Evolutionary conservation across 2,888 invertebrate species (phyloP).

Genomic region (Salticus scenicus): DNA sequence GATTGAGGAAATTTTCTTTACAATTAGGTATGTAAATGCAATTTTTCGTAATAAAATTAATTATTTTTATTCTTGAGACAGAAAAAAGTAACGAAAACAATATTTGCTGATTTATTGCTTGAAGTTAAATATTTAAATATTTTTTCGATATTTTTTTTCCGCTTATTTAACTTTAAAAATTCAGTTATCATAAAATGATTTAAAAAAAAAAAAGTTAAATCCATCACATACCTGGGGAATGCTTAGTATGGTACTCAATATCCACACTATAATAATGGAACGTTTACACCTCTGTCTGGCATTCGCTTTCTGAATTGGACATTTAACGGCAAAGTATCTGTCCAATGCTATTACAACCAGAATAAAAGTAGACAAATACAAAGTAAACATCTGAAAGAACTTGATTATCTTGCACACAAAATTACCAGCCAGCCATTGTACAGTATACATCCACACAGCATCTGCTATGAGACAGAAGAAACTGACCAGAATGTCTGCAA

Average conservation of each 20-base stretch:
- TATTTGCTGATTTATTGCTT: no score
- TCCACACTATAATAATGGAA: conserved; percentile 83
- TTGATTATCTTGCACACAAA: conserved; percentile 86
- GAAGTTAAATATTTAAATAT: no score
- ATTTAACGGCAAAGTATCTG: conserved; percentile 84
- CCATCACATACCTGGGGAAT: conserved; percentile 84
- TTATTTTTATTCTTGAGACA: no score
- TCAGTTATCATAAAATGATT: no score
- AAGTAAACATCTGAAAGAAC: conserved; percentile 86
- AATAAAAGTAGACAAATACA: conserved; percentile 88
- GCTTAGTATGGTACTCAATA: conserved; percentile 83
- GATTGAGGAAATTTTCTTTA: no score
- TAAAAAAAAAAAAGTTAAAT: conserved; percentile 73
- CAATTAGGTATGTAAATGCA: no score
- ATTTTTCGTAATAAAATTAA: no score
- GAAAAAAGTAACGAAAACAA: no score
- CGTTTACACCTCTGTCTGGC: conserved; percentile 82
- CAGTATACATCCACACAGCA: conserved; percentile 85
- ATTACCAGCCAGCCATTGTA: conserved; percentile 87
- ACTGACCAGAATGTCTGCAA: conserved; percentile 88
- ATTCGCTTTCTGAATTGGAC: conserved; percentile 84
- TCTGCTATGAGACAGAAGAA: conserved; percentile 88
- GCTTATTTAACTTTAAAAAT: no score
- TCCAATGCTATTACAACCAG: conserved; percentile 88
- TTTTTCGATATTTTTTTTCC: no score